Base-by-base conservation (phyloP, 1,140 invertebrate genomes). In the Parapsyche elsis region DNA sequence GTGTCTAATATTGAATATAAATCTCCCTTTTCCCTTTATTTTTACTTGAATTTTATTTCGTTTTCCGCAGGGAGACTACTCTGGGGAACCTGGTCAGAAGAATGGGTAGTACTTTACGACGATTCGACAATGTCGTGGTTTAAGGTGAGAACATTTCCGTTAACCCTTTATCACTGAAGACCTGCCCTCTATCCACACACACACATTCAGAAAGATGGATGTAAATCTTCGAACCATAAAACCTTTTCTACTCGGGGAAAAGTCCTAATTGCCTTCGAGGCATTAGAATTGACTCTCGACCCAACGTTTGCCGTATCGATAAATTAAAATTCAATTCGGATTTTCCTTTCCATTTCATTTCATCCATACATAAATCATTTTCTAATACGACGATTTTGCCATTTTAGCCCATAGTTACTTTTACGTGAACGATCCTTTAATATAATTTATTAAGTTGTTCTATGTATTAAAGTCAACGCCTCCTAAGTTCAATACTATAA, bases 101-200 rank as follows among this genome's bases (percentile, higher is more conserved):
- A 94, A 86, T 95, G 93, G 92, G 92, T 94, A 57, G 93, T 94
- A 30, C 87, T 95, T 7, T 94, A 94, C 86, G 94, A 94, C 82
- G 94, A 95, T 87, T 94, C 93, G 4, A 94, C 93, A 14, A 90
- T 95, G 86, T 92, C 93, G 7, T 95, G 93, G 94, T 94, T 93
- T 84, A 93, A 93, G 84, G 92, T 93, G 64, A 67, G 64, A 67
- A 67, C 64, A 67, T 67, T 67, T 67, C 64, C 64, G 21, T 67
- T 67, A 67, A 24, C 64, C 64, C 64, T 67, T 67, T 67, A 67
- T 67, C 64, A 24, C 24, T 24, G 0, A 24, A 23, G 1, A 26
- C 21, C 23, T 14, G 24, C 24, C 24, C 23, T 67, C 64, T 4
- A 26, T 19, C 10, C 14, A 9, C 16, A 2, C 16, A 61, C 57